Percentiles rank a stretch among this genome's conserved stretches.
phyloP scores from a whole-genome alignment of 1,140 invertebrate species.

The Trachymyrmex septentrionalis region DNA sequence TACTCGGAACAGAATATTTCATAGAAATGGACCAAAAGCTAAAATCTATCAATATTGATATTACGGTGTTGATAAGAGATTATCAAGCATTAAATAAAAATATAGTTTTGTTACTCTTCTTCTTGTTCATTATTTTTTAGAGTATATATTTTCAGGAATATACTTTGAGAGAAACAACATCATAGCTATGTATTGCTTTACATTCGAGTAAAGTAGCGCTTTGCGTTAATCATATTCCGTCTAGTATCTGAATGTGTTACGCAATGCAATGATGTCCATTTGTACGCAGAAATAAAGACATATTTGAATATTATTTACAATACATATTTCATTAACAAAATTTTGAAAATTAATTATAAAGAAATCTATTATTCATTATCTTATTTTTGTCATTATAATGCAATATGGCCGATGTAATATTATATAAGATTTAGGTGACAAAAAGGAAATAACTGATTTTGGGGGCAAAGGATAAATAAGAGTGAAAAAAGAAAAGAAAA shows the following conservation, averaged over 20 bases:
- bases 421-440: background rate
- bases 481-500: slow-evolving; percentile 64
- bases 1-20: background rate
- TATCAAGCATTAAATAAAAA: background rate
- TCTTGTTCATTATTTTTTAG: background rate
- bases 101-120: background rate
- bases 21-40: background rate
- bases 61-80: background rate
- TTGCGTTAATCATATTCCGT: slow-evolving; percentile 8
- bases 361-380: background rate
- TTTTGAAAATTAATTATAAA: background rate
- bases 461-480: background rate
- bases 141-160: background rate
- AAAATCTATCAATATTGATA: background rate
- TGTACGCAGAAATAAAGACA: background rate
- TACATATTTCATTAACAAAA: background rate
- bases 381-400: background rate
- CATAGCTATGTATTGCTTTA: background rate
- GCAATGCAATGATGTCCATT: slow-evolving; percentile 18
- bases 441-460: slow-evolving; percentile 19
- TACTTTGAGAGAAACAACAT: background rate
- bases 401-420: background rate
- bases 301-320: background rate
- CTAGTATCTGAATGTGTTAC: slow-evolving; percentile 34
- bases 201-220: background rate